These are phyloP conservation scores for Myocastor coypus DNA, from an alignment of 2,113 vertebrate species.

Conservation along the genomic window DNA sequence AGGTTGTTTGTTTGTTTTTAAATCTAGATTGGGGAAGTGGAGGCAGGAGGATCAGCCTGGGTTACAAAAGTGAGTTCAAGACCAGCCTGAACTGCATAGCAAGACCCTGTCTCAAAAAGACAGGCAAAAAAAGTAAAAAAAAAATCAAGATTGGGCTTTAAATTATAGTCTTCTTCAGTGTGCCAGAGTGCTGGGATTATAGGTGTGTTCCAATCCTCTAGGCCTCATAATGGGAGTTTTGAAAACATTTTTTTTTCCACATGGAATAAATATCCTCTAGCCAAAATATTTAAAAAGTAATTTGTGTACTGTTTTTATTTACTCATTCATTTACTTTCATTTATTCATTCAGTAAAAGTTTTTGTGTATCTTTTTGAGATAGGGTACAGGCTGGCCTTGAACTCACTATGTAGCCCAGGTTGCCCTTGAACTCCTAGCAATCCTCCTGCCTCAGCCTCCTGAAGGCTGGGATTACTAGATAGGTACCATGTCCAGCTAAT, in stretches of 20 bases:
- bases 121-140: too few species aligned
- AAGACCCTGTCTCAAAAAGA: too few species aligned
- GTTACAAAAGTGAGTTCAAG: too few species aligned
- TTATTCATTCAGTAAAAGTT: constrained; percentile 42
- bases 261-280: not conserved
- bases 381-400: not conserved
- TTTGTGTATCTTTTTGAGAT: not conserved
- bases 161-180: not conserved
- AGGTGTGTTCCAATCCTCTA: not conserved
- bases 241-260: not conserved
- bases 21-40: not conserved
- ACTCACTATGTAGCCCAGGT: not conserved
- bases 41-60: too few species aligned
- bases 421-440: not conserved
- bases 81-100: too few species aligned
- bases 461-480: not conserved
- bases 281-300: not conserved
- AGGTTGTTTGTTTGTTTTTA: not conserved
- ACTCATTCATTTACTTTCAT: not conserved
- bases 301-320: not conserved
- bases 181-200: not conserved
- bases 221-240: not conserved
- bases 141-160: not conserved
- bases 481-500: not conserved
- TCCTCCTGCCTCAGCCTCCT: not conserved